A percentile compares a stretch with the other conserved stretches of the same genome.
Evolutionary conservation across 2,888 invertebrate species (phyloP).

Genomic region (Limnephilus lunatus): DNA sequence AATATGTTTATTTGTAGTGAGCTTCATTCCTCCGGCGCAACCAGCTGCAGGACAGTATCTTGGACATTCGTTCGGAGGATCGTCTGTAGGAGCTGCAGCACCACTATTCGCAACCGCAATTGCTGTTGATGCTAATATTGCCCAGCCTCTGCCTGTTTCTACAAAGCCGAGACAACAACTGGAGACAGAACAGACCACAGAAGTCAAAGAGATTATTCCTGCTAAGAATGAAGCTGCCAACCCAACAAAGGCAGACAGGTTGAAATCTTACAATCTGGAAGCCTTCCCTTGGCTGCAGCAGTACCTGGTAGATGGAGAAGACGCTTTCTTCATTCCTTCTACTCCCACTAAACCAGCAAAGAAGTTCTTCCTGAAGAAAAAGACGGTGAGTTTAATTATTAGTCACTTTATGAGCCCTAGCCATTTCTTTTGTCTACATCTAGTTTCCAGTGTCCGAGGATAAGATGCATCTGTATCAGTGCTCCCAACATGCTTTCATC

Average conservation of each 20-base stretch:
- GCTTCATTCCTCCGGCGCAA: not conserved
- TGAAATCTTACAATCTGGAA: constrained; percentile 69
- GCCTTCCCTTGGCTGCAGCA: constrained; percentile 70
- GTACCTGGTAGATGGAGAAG: constrained; percentile 68
- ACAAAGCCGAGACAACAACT: not conserved
- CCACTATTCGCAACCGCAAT: not conserved
- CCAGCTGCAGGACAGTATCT: too few species aligned
- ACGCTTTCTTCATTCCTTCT: constrained; percentile 68
- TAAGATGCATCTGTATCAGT: too few species aligned
- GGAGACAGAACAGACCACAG: not conserved
- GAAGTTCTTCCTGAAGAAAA: constrained; percentile 46
- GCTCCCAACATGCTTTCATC: too few species aligned
- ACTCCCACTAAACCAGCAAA: not conserved
- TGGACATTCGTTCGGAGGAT: not conserved
- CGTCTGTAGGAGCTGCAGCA: not conserved
- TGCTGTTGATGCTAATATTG: not conserved
- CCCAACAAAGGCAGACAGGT: constrained; percentile 30
- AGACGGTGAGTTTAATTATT: constrained; percentile 39
- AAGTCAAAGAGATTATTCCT: not conserved
- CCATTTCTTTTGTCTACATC: too few species aligned
- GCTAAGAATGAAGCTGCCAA: not conserved
- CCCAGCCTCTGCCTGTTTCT: not conserved
- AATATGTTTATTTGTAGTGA: not conserved
- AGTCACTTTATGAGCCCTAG: not conserved
- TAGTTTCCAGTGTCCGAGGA: too few species aligned